Base-by-base conservation (phyloP, 2,113 vertebrate species). In the Cephalophus harveyi region DNA sequence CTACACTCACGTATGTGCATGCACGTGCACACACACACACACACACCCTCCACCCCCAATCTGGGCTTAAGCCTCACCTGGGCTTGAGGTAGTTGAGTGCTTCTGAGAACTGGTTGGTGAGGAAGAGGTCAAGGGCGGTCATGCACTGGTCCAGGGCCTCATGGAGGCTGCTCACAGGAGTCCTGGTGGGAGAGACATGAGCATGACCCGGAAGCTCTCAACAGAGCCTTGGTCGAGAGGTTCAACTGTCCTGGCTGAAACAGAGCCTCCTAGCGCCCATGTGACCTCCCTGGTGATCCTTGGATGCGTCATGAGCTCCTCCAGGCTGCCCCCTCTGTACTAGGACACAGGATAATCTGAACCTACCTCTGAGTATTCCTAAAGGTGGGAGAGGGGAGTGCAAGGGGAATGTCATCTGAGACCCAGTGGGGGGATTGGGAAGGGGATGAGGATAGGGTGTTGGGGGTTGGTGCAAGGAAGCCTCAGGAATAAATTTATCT, bases 81-180 rank as follows among this genome's bases (percentile, higher is more conserved):
- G 98, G 99, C 98, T 98, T 99, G 89, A 99, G 99, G 96, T 98
- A 99, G 89, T 98, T 98, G 98, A 99, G 99, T 57, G 99, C 99
- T 98, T 99, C 99, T 0, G 99, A 99, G 98, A 99, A 99, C 94
- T 99, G 99, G 98, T 99, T 99, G 98, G 98, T 99, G 95, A 99
- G 99, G 98, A 99, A 99, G 95, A 99, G 99, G 98, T 99, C 99
- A 98, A 99, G 96, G 74, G 99, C 99, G 0, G 97, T 99, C 99
- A 99, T 99, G 94, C 99, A 99, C 98, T 99, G 99, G 87, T 99
- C 99, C 98, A 99, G 98, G 55, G 99, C 99, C 98, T 98, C 83
- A 0, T 99, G 99, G 98, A 99, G 99, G 98, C 99, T 99, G 94
- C 62, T 97, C 97, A 94, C 94, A 6, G 97, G 60, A 82, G 97